phyloP scores from a whole-genome alignment of 2,888 invertebrate species.

The Heteromurus nitidus region DNA sequence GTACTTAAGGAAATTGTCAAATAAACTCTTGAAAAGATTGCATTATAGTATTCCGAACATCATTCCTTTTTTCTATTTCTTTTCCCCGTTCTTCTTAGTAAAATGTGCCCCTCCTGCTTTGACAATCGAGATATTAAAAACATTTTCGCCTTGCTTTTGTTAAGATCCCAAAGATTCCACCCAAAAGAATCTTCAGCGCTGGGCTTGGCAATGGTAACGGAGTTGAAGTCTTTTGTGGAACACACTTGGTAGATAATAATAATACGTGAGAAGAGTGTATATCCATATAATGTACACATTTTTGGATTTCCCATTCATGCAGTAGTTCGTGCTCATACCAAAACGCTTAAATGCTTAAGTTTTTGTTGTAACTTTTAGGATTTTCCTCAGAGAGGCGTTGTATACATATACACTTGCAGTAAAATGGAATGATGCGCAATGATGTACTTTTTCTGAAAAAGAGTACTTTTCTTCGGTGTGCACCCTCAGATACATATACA shows the following conservation, averaged over 20 bases:
- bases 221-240: no score
- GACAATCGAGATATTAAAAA: slow-evolving; percentile 4
- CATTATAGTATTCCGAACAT: slow-evolving; percentile 28
- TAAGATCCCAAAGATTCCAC: background rate
- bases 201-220: no score
- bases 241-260: no score
- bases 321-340: no score
- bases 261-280: no score
- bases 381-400: background rate
- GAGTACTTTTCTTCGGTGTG: background rate
- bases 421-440: background rate
- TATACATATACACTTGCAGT: no score
- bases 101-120: background rate
- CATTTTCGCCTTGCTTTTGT: background rate
- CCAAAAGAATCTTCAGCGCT: no score
- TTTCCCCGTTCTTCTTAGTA: no score
- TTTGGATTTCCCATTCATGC: no score
- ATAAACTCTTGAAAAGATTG: slow-evolving; percentile 49
- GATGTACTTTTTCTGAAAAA: background rate
- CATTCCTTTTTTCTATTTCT: no score
- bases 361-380: background rate
- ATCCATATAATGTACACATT: no score
- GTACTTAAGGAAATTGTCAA: slow-evolving; percentile 49
- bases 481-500: background rate
- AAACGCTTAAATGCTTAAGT: no score